A percentile compares a stretch with the other conserved stretches of the same genome.
Evolutionary conservation across 2,888 invertebrate species (phyloP).

Genomic region (Eupithecia abbreviata): DNA sequence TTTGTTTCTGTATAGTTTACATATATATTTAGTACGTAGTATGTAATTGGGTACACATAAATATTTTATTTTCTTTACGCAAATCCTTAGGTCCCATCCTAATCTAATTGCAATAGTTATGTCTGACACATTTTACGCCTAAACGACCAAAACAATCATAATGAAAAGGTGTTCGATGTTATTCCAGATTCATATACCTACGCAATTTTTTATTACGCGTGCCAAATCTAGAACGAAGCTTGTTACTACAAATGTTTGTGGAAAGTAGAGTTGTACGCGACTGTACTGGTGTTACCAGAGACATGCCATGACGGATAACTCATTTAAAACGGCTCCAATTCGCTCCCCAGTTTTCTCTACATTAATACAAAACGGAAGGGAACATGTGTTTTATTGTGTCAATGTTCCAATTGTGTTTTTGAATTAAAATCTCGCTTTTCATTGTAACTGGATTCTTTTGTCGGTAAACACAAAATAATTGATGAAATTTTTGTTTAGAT

Average conservation of each 20-base stretch:
- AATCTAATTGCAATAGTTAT: not conserved
- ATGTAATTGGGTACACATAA: too few species aligned
- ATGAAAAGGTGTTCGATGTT: not conserved
- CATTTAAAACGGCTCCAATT: conserved; percentile 25
- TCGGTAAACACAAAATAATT: not conserved
- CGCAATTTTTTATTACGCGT: not conserved
- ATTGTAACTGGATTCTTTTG: not conserved
- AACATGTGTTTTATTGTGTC: conserved; percentile 4
- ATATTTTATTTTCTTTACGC: too few species aligned
- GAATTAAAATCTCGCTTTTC: not conserved
- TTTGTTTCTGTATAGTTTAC: too few species aligned
- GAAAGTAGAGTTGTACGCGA: not conserved
- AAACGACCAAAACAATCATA: not conserved
- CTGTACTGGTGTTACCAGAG: conserved; percentile 1
- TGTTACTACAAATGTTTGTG: not conserved
- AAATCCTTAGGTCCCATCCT: not conserved
- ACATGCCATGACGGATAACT: conserved; percentile 27
- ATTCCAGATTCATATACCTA: not conserved
- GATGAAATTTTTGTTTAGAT: not conserved
- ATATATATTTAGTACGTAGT: too few species aligned
- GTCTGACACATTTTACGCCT: too few species aligned
- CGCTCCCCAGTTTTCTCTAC: conserved; percentile 19
- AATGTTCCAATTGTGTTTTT: not conserved
- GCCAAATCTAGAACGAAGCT: too few species aligned
- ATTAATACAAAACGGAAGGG: conserved; percentile 5